phyloP scores from a whole-genome alignment of 2,113 vertebrate species.

The Rallus limicola region DNA sequence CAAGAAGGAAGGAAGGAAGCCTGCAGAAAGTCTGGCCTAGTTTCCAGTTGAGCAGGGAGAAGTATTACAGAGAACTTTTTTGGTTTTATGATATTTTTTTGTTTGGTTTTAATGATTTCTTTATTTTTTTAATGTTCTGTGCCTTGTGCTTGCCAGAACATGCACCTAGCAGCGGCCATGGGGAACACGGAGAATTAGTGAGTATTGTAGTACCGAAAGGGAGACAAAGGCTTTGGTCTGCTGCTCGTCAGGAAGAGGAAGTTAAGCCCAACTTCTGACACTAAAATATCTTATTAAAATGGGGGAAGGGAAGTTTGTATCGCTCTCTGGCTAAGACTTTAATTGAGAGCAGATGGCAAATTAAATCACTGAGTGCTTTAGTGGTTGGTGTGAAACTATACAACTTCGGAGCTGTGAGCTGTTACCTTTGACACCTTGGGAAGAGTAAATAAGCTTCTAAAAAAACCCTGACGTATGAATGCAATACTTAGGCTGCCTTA shows the following conservation, averaged over 20 bases:
- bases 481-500: background rate
- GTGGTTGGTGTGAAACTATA: conserved; percentile 39
- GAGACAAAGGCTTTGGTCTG: background rate
- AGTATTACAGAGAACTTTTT: background rate
- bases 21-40: conserved; percentile 18
- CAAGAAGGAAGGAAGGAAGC: conserved; percentile 14
- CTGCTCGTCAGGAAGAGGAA: conserved; percentile 9
- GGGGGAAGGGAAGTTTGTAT: background rate
- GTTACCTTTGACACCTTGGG: conserved; percentile 32
- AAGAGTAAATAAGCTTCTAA: conserved; percentile 40
- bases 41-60: background rate
- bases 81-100: background rate
- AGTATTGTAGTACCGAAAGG: background rate
- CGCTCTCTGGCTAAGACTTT: background rate
- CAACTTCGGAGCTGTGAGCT: conserved; percentile 29
- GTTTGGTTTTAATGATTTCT: background rate
- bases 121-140: background rate
- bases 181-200: background rate
- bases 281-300: conserved; percentile 20
- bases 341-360: conserved; percentile 58
- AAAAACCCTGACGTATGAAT: background rate
- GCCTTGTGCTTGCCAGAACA: background rate
- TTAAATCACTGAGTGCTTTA: conserved; percentile 16
- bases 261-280: background rate
- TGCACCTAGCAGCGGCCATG: background rate